Evolutionary conservation across 2,113 vertebrate species (phyloP), one percentile per base, ranked within the genome.

Genomic region (Oryzias celebensis): DNA sequence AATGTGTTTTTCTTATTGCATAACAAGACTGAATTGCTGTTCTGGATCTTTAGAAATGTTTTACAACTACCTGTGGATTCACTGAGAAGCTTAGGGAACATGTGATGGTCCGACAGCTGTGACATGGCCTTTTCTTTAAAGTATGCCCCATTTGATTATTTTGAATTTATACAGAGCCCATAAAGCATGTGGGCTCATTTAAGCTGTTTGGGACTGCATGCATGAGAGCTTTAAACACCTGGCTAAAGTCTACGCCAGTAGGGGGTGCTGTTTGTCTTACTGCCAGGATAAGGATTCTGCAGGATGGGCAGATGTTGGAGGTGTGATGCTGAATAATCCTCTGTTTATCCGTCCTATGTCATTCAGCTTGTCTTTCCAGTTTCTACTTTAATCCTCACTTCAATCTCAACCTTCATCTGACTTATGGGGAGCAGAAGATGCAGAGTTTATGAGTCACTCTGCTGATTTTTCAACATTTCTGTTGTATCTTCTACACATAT

Each of bases 181-280:
- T 36, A 8, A 36, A 36, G 8, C 7, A 36, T 8, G 8, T 10
- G 20, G 20, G 6, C 31, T 36, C 31, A 36, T 36, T 4, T 28
- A 10, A 36, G 31, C 31, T 36, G 8, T 36, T 36, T 36, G 31
- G 8, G 31, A 36, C 7, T 36, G 2, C 12, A 12, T 36, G 31
- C 31, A 2, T 36, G 10, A 36, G 36, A 36, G 59, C 53, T 14
- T 24, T 20, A 15, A 54, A 56, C 56, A 54, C 67, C 75, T 77
- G 68, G 50, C 31, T 51, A 23, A 52, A 63, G 5, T 12, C 54
- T 24, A 52, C 16, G 6, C 82, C 82, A 86, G 71, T 77, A 85
- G 85, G 73, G 71, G 73, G 72, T 65, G 82, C 17, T 77, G 75
- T 83, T 75, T 46, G 55, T 78, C 66, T 52, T 51, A 65, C 56